Percentiles rank a stretch among this genome's conserved stretches.
phyloP scores from a whole-genome alignment of 1,140 invertebrate species.

The Neoseiulus cucumeris region DNA sequence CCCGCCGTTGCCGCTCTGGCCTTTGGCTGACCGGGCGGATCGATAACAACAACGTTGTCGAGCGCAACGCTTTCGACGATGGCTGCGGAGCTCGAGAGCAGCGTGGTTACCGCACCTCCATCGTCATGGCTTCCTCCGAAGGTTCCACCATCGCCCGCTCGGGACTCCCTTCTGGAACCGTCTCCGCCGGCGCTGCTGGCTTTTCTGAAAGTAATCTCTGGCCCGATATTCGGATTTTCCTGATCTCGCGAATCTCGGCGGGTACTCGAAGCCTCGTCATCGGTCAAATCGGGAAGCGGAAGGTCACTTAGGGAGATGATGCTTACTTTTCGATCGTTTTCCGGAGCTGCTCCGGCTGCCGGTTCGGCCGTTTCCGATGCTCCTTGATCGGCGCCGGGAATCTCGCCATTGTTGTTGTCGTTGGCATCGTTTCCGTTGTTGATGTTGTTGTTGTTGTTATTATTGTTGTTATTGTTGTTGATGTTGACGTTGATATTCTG shows the following conservation, averaged over 20 bases:
- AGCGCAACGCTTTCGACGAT: neutral
- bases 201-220: too few relatives aligned
- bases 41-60: neutral
- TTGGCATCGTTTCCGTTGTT: too few relatives aligned
- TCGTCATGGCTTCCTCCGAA: neutral
- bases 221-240: too few relatives aligned
- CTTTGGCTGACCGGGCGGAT: neutral
- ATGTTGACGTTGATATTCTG: too few relatives aligned
- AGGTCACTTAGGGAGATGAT: slow-evolving; percentile 6
- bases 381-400: too few relatives aligned
- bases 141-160: neutral
- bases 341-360: too few relatives aligned
- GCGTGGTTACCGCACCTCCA: neutral
- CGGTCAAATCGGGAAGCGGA: slow-evolving; percentile 3
- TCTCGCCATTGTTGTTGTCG: too few relatives aligned
- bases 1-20: neutral
- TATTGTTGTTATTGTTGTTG: too few relatives aligned
- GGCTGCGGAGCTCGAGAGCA: neutral
- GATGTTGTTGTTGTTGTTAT: too few relatives aligned
- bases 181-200: too few relatives aligned
- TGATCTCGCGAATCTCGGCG: too few relatives aligned
- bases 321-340: neutral
- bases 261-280: neutral
- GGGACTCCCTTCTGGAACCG: neutral
- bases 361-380: too few relatives aligned